Conservation (phyloP, 2,797 vertebrate genomes). For the Choloepus didactylus region DNA sequence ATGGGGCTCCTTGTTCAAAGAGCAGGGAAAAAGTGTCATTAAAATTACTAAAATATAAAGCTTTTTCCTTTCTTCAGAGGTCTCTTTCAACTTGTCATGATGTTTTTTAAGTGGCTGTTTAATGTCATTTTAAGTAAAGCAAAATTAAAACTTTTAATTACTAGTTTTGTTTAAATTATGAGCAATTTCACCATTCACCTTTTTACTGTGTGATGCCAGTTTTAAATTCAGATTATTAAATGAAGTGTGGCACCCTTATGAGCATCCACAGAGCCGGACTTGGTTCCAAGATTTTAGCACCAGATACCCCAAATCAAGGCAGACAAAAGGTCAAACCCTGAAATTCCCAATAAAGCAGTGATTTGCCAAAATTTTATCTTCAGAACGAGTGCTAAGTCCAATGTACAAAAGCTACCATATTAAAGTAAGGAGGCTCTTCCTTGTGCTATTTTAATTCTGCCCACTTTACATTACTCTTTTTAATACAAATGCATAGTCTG, state of each 20-base stretch:
- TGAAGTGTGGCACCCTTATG: conserved; percentile 8
- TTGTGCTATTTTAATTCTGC: conserved; percentile 65
- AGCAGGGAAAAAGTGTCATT: conserved; percentile 16
- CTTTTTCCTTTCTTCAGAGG: conserved; percentile 62
- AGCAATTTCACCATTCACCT: conserved; percentile 57
- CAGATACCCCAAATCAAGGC: conserved; percentile 59
- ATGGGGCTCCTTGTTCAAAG: background rate
- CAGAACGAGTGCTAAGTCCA: conserved; percentile 24
- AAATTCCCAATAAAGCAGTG: conserved; percentile 63
- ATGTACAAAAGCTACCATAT: conserved; percentile 43
- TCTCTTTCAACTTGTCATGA: conserved; percentile 41
- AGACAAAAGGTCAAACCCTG: conserved; percentile 61
- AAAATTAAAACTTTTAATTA: conserved; percentile 60
- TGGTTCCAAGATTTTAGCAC: conserved; percentile 60
- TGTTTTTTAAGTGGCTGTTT: conserved; percentile 58
- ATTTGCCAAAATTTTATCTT: conserved; percentile 68
- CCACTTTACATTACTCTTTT: conserved; percentile 53
- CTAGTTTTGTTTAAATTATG: background rate
- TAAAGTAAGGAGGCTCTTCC: conserved; percentile 2
- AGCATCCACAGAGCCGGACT: conserved; percentile 32
- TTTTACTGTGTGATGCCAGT: conserved; percentile 5
- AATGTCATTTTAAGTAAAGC: conserved; percentile 45
- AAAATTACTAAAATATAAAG: conserved; percentile 63
- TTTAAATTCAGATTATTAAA: conserved; percentile 59
- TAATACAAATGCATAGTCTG: conserved; percentile 60